phyloP scores from a whole-genome alignment of 2,888 invertebrate species.

The Rhagophthalmus giganteus region DNA sequence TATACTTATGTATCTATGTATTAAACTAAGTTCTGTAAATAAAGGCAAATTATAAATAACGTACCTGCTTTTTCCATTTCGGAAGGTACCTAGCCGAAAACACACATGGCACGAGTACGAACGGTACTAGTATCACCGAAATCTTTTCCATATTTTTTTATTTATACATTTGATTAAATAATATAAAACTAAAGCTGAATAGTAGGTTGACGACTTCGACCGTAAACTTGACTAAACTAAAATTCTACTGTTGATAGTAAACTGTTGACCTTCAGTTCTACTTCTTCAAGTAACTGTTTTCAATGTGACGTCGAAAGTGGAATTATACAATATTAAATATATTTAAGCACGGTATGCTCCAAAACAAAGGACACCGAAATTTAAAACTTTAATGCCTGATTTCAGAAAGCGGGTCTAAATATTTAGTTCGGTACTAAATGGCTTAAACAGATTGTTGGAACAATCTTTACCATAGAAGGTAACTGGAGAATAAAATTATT shows the following conservation, averaged over 20 bases:
- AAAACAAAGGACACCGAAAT: too few relatives aligned
- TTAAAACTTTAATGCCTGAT: too few relatives aligned
- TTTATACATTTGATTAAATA: conserved; percentile 11
- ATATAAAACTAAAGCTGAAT: conserved; percentile 4
- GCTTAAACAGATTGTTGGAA: background rate
- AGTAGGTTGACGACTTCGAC: conserved; percentile 26
- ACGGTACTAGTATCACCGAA: conserved; percentile 10
- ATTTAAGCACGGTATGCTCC: too few relatives aligned
- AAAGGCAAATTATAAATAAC: too few relatives aligned
- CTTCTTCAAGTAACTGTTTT: conserved; percentile 47
- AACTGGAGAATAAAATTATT: too few relatives aligned
- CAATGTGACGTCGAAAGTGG: conserved; percentile 17
- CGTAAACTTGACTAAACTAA: conserved; percentile 50
- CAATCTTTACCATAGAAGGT: background rate
- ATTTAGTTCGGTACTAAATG: too few relatives aligned
- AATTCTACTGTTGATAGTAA: conserved; percentile 32
- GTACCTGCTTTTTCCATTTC: conserved; percentile 82
- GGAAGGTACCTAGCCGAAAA: conserved; percentile 64
- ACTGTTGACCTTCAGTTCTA: conserved; percentile 46
- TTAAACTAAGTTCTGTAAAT: too few relatives aligned
- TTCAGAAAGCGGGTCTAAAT: too few relatives aligned
- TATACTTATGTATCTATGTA: too few relatives aligned
- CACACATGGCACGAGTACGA: conserved; percentile 33
- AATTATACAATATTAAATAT: conserved; percentile 1
- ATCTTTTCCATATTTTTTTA: conserved; percentile 16